Conservation (phyloP, 1,140 invertebrate species). For the Drosophila trapezifrons region DNA sequence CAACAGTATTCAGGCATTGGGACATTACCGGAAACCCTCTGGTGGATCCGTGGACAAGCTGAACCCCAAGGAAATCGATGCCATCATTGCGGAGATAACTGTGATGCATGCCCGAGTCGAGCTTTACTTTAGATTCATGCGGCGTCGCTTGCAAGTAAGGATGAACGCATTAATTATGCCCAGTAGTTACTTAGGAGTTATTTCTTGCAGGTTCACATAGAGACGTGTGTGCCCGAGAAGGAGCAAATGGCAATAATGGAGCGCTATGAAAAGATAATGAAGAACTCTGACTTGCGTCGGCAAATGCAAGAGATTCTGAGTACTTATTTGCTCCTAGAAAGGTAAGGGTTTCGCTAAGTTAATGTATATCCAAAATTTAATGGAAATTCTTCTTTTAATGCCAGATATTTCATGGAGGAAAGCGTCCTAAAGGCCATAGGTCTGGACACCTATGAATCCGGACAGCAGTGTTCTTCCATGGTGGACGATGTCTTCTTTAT, state of each 20-base stretch:
- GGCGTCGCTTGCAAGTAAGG: constrained; percentile 90
- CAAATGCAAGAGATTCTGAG: constrained; percentile 96
- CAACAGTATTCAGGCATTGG: constrained; percentile 73
- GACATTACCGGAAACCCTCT: constrained; percentile 80
- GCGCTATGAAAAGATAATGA: constrained; percentile 89
- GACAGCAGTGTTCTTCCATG: constrained; percentile 94
- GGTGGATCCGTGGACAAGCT: constrained; percentile 86
- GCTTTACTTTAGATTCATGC: constrained; percentile 95
- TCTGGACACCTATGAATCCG: constrained; percentile 90
- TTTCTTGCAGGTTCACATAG: constrained; percentile 87
- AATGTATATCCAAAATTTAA: not conserved
- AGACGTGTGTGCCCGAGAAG: constrained; percentile 85
- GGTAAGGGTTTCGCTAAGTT: constrained; percentile 82
- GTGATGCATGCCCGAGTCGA: constrained; percentile 95
- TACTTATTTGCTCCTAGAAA: constrained; percentile 96
- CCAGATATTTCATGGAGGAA: constrained; percentile 95
- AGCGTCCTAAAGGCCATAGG: constrained; percentile 97
- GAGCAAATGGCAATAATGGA: constrained; percentile 86
- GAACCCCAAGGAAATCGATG: constrained; percentile 95
- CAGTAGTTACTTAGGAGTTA: too few species aligned
- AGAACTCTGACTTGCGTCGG: constrained; percentile 91
- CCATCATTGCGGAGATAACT: constrained; percentile 95
- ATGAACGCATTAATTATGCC: not conserved
- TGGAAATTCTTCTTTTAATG: not conserved
- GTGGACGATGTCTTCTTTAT: constrained; percentile 99